Conservation (phyloP, 2,888 invertebrate genomes). For the Lithophane leautieri region DNA sequence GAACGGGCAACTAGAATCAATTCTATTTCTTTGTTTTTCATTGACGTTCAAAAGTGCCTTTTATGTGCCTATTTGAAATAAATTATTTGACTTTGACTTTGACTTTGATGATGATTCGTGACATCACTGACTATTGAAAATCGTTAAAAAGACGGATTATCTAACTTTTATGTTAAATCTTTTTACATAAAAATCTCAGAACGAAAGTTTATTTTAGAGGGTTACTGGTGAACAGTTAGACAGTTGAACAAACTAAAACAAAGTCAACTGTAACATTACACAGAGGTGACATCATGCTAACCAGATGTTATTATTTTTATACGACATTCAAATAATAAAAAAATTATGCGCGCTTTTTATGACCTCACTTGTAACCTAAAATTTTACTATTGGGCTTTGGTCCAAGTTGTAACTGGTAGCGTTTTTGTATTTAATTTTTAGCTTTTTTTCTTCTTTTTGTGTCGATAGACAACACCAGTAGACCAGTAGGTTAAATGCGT, state of each 20-base stretch:
- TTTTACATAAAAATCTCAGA: not conserved
- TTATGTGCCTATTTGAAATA: too few species aligned
- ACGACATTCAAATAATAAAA: slow-evolving; percentile 84
- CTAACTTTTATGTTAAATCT: not conserved
- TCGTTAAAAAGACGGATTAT: not conserved
- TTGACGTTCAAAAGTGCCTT: too few species aligned
- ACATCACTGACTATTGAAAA: not conserved
- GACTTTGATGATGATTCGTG: too few species aligned
- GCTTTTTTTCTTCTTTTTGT: not conserved
- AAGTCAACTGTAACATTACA: slow-evolving; percentile 53
- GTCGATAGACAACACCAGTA: not conserved
- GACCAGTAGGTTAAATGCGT: not conserved
- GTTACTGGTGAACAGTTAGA: too few species aligned
- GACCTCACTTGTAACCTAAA: slow-evolving; percentile 81
- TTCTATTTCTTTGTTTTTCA: too few species aligned
- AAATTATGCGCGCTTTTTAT: slow-evolving; percentile 82
- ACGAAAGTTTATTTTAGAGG: not conserved
- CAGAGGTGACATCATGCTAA: slow-evolving; percentile 75
- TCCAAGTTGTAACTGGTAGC: slow-evolving; percentile 51
- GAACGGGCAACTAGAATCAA: too few species aligned
- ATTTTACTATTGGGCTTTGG: slow-evolving; percentile 75
- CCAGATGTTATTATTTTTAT: slow-evolving; percentile 77
- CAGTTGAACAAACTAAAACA: slow-evolving; percentile 38
- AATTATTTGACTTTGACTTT: too few species aligned
- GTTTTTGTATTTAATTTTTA: not conserved